Evolutionary conservation across 2,113 vertebrate species (phyloP).

Genomic region (Dipodomys ordii): DNA sequence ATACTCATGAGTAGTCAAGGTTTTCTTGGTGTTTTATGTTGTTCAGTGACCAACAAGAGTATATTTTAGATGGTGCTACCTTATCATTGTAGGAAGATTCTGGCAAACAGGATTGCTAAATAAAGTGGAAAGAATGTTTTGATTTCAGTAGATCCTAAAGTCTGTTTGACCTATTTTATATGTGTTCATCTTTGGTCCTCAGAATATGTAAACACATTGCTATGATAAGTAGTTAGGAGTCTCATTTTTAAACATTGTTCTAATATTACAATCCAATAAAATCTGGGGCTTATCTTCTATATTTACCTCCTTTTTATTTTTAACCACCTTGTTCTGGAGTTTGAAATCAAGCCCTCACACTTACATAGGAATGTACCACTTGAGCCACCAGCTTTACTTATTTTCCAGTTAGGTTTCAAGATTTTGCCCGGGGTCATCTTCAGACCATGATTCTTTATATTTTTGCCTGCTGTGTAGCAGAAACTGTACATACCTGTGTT

Average conservation of each 20-base stretch:
- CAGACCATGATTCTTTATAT: too few species aligned
- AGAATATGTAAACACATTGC: neutral
- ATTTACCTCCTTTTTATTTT: slow-evolving; percentile 3
- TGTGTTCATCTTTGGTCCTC: slow-evolving; percentile 6
- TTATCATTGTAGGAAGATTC: slow-evolving; percentile 12
- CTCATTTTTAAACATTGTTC: slow-evolving; percentile 15
- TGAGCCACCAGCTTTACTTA: too few species aligned
- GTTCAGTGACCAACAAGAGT: neutral
- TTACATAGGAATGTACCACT: too few species aligned
- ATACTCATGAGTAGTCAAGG: neutral
- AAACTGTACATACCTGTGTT: too few species aligned
- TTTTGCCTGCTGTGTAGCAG: too few species aligned
- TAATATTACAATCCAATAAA: neutral
- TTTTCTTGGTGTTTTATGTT: slow-evolving; percentile 22
- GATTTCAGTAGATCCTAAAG: slow-evolving; percentile 25
- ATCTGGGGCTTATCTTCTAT: neutral
- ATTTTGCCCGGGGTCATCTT: too few species aligned
- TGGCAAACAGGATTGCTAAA: neutral
- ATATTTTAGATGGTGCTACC: neutral
- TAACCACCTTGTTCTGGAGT: too few species aligned
- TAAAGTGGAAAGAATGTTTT: slow-evolving; percentile 18
- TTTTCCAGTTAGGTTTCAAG: too few species aligned
- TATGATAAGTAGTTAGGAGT: neutral
- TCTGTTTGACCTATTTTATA: slow-evolving; percentile 25
- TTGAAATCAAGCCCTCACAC: too few species aligned